Base-by-base conservation (phyloP, 2,888 invertebrate genomes). In the Luperina testacea region DNA sequence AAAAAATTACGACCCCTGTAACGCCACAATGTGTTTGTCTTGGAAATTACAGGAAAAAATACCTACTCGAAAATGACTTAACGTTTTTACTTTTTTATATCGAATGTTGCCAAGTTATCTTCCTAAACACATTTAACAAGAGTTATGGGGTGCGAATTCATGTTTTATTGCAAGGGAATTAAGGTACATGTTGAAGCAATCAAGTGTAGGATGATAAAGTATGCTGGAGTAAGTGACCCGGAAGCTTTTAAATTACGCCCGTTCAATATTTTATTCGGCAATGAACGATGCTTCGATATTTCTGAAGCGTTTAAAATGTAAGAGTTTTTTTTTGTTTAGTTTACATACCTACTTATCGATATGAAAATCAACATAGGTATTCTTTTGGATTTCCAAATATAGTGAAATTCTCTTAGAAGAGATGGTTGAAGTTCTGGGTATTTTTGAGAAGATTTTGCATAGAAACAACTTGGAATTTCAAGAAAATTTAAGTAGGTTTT, bases 241-340 rank as follows among this genome's bases (percentile, higher is more conserved):
- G 92, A 94, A 94, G 92, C 93, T 93, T 94, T 94, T 92, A 94
- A 94, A 94, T 94, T 93, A 94, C 92, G 92, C 86, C 87, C 88
- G 89, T 87, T 93, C 94, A 95, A 95, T 95, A 94, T 94, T 95
- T 95, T 93, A 95, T 94, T 92, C 90, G 91, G 88, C 90, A 90
- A 87, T 90, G 87, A 90, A 90, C 90, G 87, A 91, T 91, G 90
- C 88, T 89, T 89, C 89, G 87, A 92, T 92, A 92, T 92, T 94
- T 91, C 88, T 86, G 88, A 79, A 87, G 76, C 87, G 84, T 84
- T 87, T 87, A 87, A 91, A 90, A 90, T 90, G 85, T 86, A 86
- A 85, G 77, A 83, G 78, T 15, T 64, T 79, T 70, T 63, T 57
- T 57, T 57, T 9, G 24, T 48, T 48, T 48, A 9, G 59, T 70